These are phyloP conservation scores for Iselma pallidipennis DNA, from an alignment of 2,888 invertebrate genomes.

Conservation along the genomic window DNA sequence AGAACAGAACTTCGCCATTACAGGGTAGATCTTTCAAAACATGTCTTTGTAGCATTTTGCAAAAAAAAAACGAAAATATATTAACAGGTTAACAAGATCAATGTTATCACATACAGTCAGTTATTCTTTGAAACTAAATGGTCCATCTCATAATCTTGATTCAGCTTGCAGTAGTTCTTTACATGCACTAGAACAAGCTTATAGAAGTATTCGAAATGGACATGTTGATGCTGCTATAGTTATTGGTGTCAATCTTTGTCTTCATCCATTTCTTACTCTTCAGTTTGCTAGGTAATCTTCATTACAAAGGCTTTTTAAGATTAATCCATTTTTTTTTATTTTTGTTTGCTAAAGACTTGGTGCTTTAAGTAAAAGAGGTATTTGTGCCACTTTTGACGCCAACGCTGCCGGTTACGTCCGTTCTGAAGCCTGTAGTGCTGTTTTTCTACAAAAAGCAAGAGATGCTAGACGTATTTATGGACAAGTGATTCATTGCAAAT, in stretches of 20 bases:
- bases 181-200: constrained; percentile 83
- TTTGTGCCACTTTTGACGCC: constrained; percentile 87
- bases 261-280: constrained; percentile 85
- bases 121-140: constrained; percentile 85
- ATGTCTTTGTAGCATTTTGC: neutral
- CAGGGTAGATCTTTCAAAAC: constrained; percentile 53
- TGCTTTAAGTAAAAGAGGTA: constrained; percentile 79
- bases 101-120: constrained; percentile 94
- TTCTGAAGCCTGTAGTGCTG: constrained; percentile 72
- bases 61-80: constrained; percentile 12
- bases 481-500: constrained; percentile 42
- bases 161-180: constrained; percentile 95
- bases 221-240: constrained; percentile 89
- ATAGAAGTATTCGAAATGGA: constrained; percentile 74
- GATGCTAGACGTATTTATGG: constrained; percentile 58
- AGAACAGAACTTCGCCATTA: constrained; percentile 59
- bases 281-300: constrained; percentile 74
- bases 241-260: constrained; percentile 81
- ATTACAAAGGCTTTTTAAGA: neutral
- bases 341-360: constrained; percentile 50
- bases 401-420: constrained; percentile 78
- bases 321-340: too few species aligned
- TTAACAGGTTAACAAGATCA: constrained; percentile 65
- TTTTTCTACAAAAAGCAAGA: constrained; percentile 69
- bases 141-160: constrained; percentile 87